Evolutionary conservation across 2,888 invertebrate genomes (phyloP), one percentile per base, ranked within the genome.

Genomic region (Drosophila incognita): DNA sequence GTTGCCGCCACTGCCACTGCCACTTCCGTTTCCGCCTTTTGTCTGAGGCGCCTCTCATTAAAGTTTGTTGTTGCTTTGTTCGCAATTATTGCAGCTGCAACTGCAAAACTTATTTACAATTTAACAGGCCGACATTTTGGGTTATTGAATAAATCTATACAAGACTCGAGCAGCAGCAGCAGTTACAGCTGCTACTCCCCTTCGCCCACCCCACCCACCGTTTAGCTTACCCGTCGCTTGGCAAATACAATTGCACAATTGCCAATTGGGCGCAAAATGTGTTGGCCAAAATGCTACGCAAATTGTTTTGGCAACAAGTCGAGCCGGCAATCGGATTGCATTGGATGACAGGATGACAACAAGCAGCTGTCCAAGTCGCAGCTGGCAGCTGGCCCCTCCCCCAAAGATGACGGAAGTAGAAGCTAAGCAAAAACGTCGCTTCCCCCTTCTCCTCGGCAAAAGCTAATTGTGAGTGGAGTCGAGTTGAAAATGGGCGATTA

Each of bases 261-360:
- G 72, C 62, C 81, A 89, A 87, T 87, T 84, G 77, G 79, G 81
- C 84, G 74, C 79, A 82, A 86, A 86, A 87, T 87, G 73, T 73
- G 75, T 73, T 69, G 63, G 61, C 73, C 83, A 75, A 82, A 85
- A 78, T 78, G 65, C 70, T 62, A 60, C 85, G 83, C 74, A 87
- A 87, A 87, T 89, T 82, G 82, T 87, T 87, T 84, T 87, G 87
- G 81, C 85, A 87, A 83, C 81, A 83, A 84, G 73, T 80, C 87
- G 79, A 69, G 69, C 63, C 63, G 42, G 33, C 65, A 74, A 48
- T 46, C 66, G 65, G 74, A 74, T 77, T 69, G 79, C 52, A 46
- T 64, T 69, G 79, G 62, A 40, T 78, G 69, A 51, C 77, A 69
- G 75, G 46, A 49, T 10, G 38, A 27, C n/a, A 29, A 13, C 64